These are phyloP conservation scores for Operophtera brumata DNA, from an alignment of 2,888 invertebrate species.

Conservation along the genomic window DNA sequence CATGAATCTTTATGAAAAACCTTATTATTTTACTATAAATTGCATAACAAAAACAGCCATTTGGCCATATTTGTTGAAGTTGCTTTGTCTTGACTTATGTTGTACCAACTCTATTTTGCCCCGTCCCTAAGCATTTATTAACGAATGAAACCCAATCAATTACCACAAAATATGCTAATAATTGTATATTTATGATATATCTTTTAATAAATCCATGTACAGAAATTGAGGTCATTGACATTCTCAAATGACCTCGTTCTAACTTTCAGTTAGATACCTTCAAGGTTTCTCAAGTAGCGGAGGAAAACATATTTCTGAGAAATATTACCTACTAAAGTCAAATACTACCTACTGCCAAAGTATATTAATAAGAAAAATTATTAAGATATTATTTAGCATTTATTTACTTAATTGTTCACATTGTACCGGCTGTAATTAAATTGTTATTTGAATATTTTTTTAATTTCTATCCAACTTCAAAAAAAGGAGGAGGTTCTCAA, in stretches of 20 bases:
- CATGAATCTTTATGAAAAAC: not conserved
- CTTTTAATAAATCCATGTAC: slow-evolving; percentile 4
- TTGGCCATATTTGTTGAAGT: slow-evolving; percentile 55
- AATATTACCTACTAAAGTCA: not conserved
- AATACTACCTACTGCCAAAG: too few relatives aligned
- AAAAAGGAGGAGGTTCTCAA: too few relatives aligned
- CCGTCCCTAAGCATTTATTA: not conserved
- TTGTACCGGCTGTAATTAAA: too few relatives aligned
- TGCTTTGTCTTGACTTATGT: slow-evolving; percentile 51
- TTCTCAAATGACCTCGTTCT: slow-evolving; percentile 45
- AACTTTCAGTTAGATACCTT: slow-evolving; percentile 43
- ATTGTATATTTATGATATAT: not conserved
- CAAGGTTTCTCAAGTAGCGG: slow-evolving; percentile 26
- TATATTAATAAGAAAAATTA: too few relatives aligned
- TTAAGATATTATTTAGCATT: too few relatives aligned
- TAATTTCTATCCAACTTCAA: too few relatives aligned
- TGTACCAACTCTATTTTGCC: not conserved
- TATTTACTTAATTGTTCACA: too few relatives aligned
- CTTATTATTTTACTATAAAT: slow-evolving; percentile 36
- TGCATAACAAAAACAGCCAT: slow-evolving; percentile 58
- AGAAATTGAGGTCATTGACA: slow-evolving; percentile 46
- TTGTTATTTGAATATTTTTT: too few relatives aligned
- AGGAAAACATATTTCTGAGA: slow-evolving; percentile 22
- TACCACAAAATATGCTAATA: not conserved
- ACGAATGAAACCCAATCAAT: not conserved